Percentiles rank a stretch among this genome's conserved stretches.
These are phyloP conservation scores for Tupaia chinensis DNA, from an alignment of 2,113 vertebrate genomes.

Conservation along the genomic window DNA sequence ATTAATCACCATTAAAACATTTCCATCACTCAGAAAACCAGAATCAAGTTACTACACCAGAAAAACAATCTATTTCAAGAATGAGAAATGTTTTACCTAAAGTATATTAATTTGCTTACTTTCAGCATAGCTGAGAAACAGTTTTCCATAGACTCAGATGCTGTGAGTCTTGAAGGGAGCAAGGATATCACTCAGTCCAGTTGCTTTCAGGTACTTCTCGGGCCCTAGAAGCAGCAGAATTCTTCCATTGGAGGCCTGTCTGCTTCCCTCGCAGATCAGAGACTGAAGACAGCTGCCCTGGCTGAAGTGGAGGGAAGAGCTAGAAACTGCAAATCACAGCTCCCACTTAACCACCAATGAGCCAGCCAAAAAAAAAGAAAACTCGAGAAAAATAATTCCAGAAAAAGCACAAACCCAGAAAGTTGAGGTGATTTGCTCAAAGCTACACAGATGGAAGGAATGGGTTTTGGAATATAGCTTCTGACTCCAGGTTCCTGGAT, in stretches of 20 bases:
- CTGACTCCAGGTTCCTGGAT: neutral
- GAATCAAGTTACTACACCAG: neutral
- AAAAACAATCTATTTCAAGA: constrained; percentile 13
- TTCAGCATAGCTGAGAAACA: neutral
- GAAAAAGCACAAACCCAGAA: neutral
- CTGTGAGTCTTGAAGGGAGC: neutral
- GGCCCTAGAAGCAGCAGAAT: neutral
- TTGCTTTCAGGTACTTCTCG: neutral
- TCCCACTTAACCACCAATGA: neutral
- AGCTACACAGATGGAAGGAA: neutral
- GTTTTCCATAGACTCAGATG: neutral
- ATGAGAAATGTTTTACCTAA: neutral
- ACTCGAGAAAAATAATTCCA: neutral
- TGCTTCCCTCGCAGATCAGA: neutral
- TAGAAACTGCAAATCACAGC: neutral
- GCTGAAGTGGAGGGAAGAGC: too few species aligned
- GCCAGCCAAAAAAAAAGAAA: neutral
- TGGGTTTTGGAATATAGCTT: neutral
- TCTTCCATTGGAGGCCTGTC: neutral
- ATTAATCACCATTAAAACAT: neutral
- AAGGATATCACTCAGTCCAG: neutral
- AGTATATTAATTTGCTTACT: neutral
- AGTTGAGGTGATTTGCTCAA: neutral
- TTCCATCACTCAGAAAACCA: neutral
- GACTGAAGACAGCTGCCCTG: neutral